Percentiles rank a stretch among this genome's conserved stretches.
Conservation (phyloP, 2,888 invertebrate genomes). For the Athalia circularis region DNA sequence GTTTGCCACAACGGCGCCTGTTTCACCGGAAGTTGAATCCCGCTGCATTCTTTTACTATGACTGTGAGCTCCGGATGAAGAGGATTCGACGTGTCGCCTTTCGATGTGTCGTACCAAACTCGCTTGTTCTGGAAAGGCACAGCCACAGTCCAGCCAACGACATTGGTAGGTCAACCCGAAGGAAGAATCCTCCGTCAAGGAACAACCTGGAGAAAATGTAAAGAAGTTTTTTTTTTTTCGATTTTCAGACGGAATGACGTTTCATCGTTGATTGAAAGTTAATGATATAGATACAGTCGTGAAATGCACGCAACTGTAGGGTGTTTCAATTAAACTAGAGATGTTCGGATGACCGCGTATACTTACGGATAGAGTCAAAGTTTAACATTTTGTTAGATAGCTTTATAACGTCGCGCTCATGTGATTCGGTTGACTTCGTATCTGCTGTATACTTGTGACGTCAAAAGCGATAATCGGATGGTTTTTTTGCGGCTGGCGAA, state of each 20-base stretch:
- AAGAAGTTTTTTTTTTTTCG: not conserved
- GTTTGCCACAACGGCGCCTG: constrained; percentile 7
- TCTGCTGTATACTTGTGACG: constrained; percentile 24
- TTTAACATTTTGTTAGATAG: constrained; percentile 35
- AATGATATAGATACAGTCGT: not conserved
- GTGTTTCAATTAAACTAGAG: constrained; percentile 15
- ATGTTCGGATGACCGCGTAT: constrained; percentile 13
- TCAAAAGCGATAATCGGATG: constrained; percentile 12
- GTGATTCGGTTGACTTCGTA: constrained; percentile 38
- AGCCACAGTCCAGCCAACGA: constrained; percentile 91
- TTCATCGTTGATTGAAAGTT: no score
- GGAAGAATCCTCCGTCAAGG: constrained; percentile 57
- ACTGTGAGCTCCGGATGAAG: constrained; percentile 58
- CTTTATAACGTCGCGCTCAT: not conserved
- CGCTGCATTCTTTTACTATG: constrained; percentile 63
- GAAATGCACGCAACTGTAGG: not conserved
- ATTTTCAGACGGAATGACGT: no score
- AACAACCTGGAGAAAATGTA: constrained; percentile 49
- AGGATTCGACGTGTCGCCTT: constrained; percentile 87
- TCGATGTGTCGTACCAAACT: constrained; percentile 90
- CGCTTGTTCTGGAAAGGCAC: constrained; percentile 86
- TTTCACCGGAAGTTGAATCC: constrained; percentile 44
- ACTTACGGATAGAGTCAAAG: constrained; percentile 18
- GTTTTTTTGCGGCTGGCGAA: constrained; percentile 17
- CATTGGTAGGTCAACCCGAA: constrained; percentile 77